Evolutionary conservation across 1,140 invertebrate genomes (phyloP).

Genomic region (Cylas formicarius): DNA sequence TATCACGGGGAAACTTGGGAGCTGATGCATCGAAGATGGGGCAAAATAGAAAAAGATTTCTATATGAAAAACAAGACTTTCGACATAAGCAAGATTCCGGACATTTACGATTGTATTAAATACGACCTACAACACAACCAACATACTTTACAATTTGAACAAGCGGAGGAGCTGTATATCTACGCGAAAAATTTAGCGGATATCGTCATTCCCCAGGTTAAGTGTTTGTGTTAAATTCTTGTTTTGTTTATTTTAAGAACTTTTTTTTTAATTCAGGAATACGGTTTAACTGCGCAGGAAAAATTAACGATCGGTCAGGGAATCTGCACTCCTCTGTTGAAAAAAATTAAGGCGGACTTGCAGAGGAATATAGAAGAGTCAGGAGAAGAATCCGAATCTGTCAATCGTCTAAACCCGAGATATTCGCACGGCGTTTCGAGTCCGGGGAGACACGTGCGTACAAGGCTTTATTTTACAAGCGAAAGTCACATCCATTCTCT

Average conservation of each 20-base stretch:
- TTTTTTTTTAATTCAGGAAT: constrained; percentile 61
- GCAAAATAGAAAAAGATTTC: constrained; percentile 98
- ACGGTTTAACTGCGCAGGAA: constrained; percentile 91
- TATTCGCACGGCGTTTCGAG: constrained; percentile 98
- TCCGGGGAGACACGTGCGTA: constrained; percentile 93
- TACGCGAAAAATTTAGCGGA: constrained; percentile 94
- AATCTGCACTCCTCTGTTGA: constrained; percentile 92
- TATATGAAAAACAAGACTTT: constrained; percentile 85
- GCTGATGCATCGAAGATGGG: constrained; percentile 94
- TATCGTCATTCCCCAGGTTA: constrained; percentile 95
- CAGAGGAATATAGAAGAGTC: constrained; percentile 86
- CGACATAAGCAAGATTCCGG: constrained; percentile 98
- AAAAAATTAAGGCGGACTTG: constrained; percentile 93
- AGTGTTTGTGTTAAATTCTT: not conserved
- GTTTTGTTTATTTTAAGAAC: not conserved
- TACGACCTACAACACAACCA: constrained; percentile 99
- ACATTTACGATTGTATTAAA: constrained; percentile 99
- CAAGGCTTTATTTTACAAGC: constrained; percentile 96
- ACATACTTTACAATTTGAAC: constrained; percentile 86
- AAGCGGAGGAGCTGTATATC: constrained; percentile 91
- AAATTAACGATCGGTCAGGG: constrained; percentile 96
- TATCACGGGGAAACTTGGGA: constrained; percentile 99
- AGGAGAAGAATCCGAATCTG: constrained; percentile 84
- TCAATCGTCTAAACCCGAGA: constrained; percentile 91
- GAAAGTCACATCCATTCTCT: constrained; percentile 99